phyloP scores from a whole-genome alignment of 2,113 vertebrate species.

The Meriones unguiculatus region DNA sequence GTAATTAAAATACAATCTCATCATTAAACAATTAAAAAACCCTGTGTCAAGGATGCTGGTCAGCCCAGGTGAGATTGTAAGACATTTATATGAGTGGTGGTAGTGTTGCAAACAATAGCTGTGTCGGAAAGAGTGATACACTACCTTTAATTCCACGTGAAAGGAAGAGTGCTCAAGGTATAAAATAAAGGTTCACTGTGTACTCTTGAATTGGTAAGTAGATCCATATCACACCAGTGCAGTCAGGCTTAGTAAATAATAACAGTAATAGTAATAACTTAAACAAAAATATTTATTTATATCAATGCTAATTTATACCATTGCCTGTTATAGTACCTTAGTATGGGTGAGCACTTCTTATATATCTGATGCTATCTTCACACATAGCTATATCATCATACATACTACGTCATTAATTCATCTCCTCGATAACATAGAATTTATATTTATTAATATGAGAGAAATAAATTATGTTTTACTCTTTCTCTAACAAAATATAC shows the following conservation, averaged over 20 bases:
- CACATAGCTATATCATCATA: background rate
- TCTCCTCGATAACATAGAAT: background rate
- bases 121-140: background rate
- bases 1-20: background rate
- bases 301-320: background rate
- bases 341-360: background rate
- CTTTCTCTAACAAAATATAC: background rate
- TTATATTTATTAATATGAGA: background rate
- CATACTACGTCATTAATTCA: background rate
- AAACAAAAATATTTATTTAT: background rate
- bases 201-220: background rate
- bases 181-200: background rate
- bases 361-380: background rate
- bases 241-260: background rate
- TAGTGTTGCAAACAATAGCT: background rate
- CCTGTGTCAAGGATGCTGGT: background rate
- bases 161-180: background rate
- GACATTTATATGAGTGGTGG: background rate
- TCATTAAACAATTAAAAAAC: background rate
- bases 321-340: background rate
- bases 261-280: background rate
- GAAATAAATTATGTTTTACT: background rate
- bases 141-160: background rate
- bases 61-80: constrained; percentile 12
- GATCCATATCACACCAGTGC: background rate